phyloP scores from a whole-genome alignment of 2,797 vertebrate species.

The Synanceia verrucosa region DNA sequence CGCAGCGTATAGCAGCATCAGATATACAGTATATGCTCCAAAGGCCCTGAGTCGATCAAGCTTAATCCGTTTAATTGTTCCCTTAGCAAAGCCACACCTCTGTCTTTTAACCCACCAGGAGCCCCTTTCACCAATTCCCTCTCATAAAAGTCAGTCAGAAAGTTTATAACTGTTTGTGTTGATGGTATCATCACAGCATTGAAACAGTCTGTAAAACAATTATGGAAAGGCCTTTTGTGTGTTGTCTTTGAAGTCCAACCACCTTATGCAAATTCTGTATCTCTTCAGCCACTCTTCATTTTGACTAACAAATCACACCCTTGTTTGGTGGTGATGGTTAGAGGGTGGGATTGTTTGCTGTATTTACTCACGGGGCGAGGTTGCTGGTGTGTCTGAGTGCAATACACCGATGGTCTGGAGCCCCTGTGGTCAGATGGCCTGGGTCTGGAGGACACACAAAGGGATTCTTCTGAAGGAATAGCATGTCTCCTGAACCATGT shows the following conservation, averaged over 20 bases:
- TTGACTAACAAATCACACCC: constrained; percentile 29
- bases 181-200: constrained; percentile 40
- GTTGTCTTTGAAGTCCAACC: constrained; percentile 46
- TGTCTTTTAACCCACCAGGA: constrained; percentile 21
- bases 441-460: constrained; percentile 56
- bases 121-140: constrained; percentile 27
- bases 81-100: constrained; percentile 31
- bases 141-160: constrained; percentile 22
- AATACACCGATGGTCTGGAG: constrained; percentile 44
- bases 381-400: constrained; percentile 65
- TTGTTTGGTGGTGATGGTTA: constrained; percentile 15
- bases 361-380: constrained; percentile 26
- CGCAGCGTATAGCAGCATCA: constrained; percentile 35
- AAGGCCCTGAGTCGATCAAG: constrained; percentile 47
- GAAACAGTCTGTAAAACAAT: constrained; percentile 53
- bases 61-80: constrained; percentile 77
- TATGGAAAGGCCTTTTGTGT: constrained; percentile 45
- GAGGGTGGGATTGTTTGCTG: constrained; percentile 14
- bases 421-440: constrained; percentile 63
- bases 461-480: constrained; percentile 40
- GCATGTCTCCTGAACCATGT: constrained; percentile 39
- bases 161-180: constrained; percentile 40
- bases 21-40: constrained; percentile 51
- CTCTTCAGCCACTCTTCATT: constrained; percentile 19
- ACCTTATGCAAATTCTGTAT: constrained; percentile 50